phyloP scores from a whole-genome alignment of 2,888 invertebrate species.

The Lasioglossum oenotherae region DNA sequence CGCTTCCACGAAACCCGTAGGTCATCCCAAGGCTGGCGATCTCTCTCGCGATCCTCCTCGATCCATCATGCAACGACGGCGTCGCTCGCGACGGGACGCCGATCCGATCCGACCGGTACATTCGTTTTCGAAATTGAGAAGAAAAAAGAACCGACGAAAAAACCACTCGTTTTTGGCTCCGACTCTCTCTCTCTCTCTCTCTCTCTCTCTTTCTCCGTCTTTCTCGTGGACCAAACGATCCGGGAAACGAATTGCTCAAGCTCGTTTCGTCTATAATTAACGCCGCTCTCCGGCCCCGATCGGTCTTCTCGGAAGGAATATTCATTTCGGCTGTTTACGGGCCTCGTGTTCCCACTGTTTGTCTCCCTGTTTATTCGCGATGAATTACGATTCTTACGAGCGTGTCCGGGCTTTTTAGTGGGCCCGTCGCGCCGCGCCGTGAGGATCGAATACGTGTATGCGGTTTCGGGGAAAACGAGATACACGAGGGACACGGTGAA shows the following conservation, averaged over 20 bases:
- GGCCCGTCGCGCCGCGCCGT: neutral
- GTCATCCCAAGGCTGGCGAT: conserved; percentile 12
- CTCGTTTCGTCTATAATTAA: conserved; percentile 54
- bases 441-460: neutral
- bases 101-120: conserved; percentile 32
- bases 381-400: conserved; percentile 49
- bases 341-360: conserved; percentile 16
- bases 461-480: conserved; percentile 27
- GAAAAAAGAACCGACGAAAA: neutral
- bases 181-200: neutral
- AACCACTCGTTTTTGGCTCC: neutral
- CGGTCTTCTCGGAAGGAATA: conserved; percentile 52
- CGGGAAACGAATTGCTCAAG: conserved; percentile 27
- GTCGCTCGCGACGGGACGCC: conserved; percentile 53
- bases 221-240: neutral
- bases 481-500: neutral
- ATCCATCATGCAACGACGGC: conserved; percentile 61
- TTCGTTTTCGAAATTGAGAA: neutral
- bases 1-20: conserved; percentile 48
- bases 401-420: conserved; percentile 23
- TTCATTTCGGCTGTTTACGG: conserved; percentile 56
- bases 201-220: neutral
- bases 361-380: conserved; percentile 48
- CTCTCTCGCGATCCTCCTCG: conserved; percentile 15
- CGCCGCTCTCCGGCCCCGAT: conserved; percentile 38